Evolutionary conservation across 2,113 vertebrate genomes (phyloP), one percentile per base, ranked within the genome.

Genomic region (Castor canadensis): DNA sequence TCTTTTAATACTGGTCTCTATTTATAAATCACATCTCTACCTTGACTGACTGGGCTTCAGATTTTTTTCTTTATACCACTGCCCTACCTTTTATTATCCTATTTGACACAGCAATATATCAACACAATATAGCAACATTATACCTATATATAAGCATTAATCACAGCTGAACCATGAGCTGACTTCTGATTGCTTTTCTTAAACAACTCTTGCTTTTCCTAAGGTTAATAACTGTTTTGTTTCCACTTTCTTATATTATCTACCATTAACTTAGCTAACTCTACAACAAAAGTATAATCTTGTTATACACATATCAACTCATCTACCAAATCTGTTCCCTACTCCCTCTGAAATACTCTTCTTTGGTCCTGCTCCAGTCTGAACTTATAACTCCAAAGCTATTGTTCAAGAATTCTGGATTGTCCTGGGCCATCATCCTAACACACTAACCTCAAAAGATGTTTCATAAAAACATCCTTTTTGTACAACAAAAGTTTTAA

Each of bases 21-120:
- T 67, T 91, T 73, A n/a, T 92, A 85, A 81, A 66, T 71, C 91
- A 86, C 54, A 85, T 28, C 45, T 32, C 81, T 93, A 91, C 6
- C 19, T 84, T 52, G 12, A 60, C 43, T 45, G 75, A 67, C 76
- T 9, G 6, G 17, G 56, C 24, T 58, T 58, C 56, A 84, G 56
- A 77, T 43, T 49, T 73, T 56, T n/a, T 54, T 62, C 49, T 77
- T 77, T 82, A 52, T 10, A 80, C 40, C 47, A 81, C 35, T 85
- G 30, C 45, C 32, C 38, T 73, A 62, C 8, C 58, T 22, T n/a
- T 77, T n/a, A 86, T 16, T 84, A 19, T 64, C 24, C n/a, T 95
- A 87, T 87, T 54, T 90, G 60, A 82, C 43, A 15, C 30, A 64
- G 76, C 49, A 62, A 56, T 83, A 82, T 66, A 87, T 40, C 35